phyloP scores from a whole-genome alignment of 30 jellyfish, hydroid and myxozoan species.

The Catostylus mosaicus region DNA sequence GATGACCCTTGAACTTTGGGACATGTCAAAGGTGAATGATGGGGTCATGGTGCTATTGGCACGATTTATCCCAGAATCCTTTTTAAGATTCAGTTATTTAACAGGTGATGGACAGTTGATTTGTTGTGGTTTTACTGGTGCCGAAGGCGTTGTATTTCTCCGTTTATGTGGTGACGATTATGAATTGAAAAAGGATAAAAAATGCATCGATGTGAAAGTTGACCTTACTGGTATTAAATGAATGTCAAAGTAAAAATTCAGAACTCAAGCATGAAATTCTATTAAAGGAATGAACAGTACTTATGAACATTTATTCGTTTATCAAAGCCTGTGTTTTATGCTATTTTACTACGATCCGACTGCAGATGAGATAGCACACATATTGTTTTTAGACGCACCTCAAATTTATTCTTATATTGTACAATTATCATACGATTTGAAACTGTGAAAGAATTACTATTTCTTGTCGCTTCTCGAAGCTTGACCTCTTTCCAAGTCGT shows the following conservation, averaged over 20 bases:
- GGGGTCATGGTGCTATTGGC: constrained; percentile 37
- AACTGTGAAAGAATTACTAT: no score
- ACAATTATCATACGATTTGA: no score
- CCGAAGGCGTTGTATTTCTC: constrained; percentile 48
- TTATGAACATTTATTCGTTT: no score
- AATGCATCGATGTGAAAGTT: neutral
- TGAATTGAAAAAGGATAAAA: neutral
- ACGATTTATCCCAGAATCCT: constrained; percentile 68
- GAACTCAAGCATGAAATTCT: neutral
- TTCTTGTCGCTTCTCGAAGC: no score
- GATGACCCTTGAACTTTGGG: constrained; percentile 61
- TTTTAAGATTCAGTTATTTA: constrained; percentile 47
- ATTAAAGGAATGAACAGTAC: no score
- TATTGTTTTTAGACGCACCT: no score
- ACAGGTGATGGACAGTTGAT: constrained; percentile 36
- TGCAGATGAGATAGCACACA: no score
- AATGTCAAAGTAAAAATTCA: neutral
- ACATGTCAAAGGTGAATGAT: constrained; percentile 48
- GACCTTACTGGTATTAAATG: neutral
- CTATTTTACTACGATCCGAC: no score
- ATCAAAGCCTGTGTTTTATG: no score
- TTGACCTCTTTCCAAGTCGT: no score
- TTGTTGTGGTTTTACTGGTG: constrained; percentile 57
- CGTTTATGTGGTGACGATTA: constrained; percentile 31
- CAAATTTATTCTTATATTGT: no score